Evolutionary conservation across 2,888 invertebrate species (phyloP).

Genomic region (Adela reaumurella): DNA sequence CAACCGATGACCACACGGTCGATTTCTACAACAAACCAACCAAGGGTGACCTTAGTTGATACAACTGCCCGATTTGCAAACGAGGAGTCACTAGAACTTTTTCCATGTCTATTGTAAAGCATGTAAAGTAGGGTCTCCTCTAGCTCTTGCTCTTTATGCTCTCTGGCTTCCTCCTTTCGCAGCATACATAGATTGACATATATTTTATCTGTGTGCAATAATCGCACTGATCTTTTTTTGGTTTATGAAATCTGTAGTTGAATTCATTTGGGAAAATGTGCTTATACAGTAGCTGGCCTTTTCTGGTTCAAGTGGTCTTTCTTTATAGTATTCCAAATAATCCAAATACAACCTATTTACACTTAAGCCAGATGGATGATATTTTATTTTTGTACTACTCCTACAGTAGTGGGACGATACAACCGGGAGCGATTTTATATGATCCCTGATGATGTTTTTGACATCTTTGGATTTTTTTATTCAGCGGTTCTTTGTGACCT

Average conservation of each 20-base stretch:
- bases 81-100: slow-evolving; percentile 2
- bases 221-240: neutral
- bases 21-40: no score
- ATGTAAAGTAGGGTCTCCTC: slow-evolving; percentile 1
- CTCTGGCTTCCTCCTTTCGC: slow-evolving; percentile 2
- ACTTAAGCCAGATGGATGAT: slow-evolving; percentile 6
- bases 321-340: slow-evolving; percentile 8
- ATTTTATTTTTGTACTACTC: slow-evolving; percentile 4
- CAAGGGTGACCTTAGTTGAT: no score
- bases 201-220: no score
- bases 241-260: slow-evolving; percentile 6
- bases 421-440: neutral
- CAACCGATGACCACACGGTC: no score
- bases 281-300: slow-evolving; percentile 7
- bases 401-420: slow-evolving; percentile 5
- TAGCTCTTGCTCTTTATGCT: slow-evolving; percentile 3
- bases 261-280: slow-evolving; percentile 9
- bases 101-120: slow-evolving; percentile 4
- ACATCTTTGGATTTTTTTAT: neutral
- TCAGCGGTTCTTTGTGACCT: neutral
- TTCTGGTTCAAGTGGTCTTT: slow-evolving; percentile 5
- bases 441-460: neutral
- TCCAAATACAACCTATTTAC: slow-evolving; percentile 7
- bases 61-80: slow-evolving; percentile 2
- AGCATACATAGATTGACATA: slow-evolving; percentile 2